Percentiles rank a stretch among this genome's conserved stretches.
Conservation (phyloP, 2,797 vertebrate genomes). For the Psittacula echo region DNA sequence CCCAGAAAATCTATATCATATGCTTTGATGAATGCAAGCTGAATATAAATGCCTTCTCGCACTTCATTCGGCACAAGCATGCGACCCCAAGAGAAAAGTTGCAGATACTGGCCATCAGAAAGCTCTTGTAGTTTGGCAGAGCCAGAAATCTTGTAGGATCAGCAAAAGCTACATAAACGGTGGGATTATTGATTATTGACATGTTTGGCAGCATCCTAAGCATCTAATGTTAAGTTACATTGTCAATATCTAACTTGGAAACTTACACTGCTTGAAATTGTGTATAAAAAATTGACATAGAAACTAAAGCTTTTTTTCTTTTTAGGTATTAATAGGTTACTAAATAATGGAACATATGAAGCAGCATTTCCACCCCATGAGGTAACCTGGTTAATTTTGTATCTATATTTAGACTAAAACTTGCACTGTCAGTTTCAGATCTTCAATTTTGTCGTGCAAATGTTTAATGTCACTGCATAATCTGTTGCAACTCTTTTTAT, state of each 20-base stretch:
- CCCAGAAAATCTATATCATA: neutral
- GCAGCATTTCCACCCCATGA: conserved; percentile 98
- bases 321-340: conserved; percentile 92
- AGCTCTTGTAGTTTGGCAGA: neutral
- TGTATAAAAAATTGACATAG: neutral
- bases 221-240: too few relatives aligned
- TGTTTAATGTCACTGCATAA: neutral
- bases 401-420: neutral
- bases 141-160: neutral
- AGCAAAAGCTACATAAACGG: neutral
- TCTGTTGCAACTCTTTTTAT: neutral
- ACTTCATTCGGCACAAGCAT: neutral
- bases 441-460: neutral
- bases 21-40: neutral
- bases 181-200: neutral
- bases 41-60: neutral
- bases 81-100: neutral
- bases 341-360: conserved; percentile 94
- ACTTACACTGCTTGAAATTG: too few relatives aligned
- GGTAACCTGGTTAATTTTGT: conserved; percentile 76
- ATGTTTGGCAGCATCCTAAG: too few relatives aligned
- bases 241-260: too few relatives aligned
- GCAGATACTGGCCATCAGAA: neutral
- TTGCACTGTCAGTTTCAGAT: neutral
- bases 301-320: neutral